Evolutionary conservation across 2,113 vertebrate species (phyloP).

Genomic region (Panthera uncia): DNA sequence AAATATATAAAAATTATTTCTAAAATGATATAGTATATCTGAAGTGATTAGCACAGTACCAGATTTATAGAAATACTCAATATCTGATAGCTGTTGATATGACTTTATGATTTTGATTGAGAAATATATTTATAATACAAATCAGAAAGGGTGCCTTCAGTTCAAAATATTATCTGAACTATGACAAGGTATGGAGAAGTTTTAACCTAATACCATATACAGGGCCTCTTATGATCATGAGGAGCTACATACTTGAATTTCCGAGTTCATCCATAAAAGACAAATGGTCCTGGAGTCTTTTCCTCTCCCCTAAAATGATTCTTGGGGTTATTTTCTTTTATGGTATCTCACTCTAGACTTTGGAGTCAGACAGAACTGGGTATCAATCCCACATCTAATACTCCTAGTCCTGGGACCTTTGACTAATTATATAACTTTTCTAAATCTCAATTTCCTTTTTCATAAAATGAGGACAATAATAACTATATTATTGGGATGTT

Average conservation of each 20-base stretch:
- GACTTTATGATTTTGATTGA: neutral
- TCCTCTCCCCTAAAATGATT: neutral
- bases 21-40: neutral
- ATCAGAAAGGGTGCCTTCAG: neutral
- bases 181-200: neutral
- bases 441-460: slow-evolving; percentile 7
- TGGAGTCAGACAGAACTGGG: neutral
- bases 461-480: neutral
- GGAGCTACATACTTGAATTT: neutral
- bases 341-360: neutral
- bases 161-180: neutral
- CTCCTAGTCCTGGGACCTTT: neutral
- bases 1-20: neutral
- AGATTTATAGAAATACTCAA: neutral
- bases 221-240: neutral
- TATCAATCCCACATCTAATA: neutral
- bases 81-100: neutral
- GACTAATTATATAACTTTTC: neutral
- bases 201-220: neutral
- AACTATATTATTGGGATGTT: neutral
- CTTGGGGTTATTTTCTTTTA: neutral
- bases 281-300: neutral
- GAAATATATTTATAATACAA: neutral
- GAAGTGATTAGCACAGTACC: neutral
- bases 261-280: neutral